Evolutionary conservation across 2,113 vertebrate species (phyloP).

Genomic region (Pionites leucogaster): DNA sequence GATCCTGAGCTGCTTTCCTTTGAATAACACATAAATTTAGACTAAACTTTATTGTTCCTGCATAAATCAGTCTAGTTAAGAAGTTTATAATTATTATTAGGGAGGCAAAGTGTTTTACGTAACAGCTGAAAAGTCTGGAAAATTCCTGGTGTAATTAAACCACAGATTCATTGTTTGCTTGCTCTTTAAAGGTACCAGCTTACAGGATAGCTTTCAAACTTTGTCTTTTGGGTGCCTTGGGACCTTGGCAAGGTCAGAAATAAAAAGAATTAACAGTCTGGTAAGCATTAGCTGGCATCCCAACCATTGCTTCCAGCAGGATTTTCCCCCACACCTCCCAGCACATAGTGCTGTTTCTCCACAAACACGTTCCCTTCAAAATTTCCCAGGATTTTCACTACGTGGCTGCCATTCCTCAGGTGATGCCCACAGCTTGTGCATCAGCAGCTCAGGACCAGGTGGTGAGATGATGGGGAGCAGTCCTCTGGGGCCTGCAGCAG

Average conservation of each 20-base stretch:
- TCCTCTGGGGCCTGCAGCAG: not conserved
- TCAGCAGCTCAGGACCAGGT: rapidly evolving
- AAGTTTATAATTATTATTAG: slow-evolving; percentile 70
- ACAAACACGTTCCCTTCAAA: not conserved
- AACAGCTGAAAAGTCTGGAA: slow-evolving; percentile 48
- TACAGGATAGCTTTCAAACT: slow-evolving; percentile 43
- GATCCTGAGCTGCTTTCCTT: slow-evolving; percentile 52
- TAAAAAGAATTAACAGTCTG: slow-evolving; percentile 37
- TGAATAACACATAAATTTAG: slow-evolving; percentile 54
- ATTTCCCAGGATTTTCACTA: not conserved
- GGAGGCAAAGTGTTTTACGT: slow-evolving; percentile 52
- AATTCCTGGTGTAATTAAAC: slow-evolving; percentile 59
- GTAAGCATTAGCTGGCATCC: slow-evolving; percentile 9
- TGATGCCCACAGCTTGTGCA: not conserved
- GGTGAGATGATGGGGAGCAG: not conserved
- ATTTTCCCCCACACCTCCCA: not conserved
- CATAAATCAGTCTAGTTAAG: slow-evolving; percentile 68
- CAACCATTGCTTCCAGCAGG: not conserved
- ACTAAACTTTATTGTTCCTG: slow-evolving; percentile 56
- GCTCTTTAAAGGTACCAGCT: slow-evolving; percentile 38
- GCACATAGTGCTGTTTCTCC: not conserved
- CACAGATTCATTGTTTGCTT: slow-evolving; percentile 42
- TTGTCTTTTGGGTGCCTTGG: slow-evolving; percentile 4
- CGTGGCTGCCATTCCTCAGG: rapidly evolving
- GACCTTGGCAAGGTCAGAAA: slow-evolving; percentile 7